A percentile compares a stretch with the other conserved stretches of the same genome.
Conservation (phyloP, 2,113 vertebrate genomes). For the Albula glossodonta region DNA sequence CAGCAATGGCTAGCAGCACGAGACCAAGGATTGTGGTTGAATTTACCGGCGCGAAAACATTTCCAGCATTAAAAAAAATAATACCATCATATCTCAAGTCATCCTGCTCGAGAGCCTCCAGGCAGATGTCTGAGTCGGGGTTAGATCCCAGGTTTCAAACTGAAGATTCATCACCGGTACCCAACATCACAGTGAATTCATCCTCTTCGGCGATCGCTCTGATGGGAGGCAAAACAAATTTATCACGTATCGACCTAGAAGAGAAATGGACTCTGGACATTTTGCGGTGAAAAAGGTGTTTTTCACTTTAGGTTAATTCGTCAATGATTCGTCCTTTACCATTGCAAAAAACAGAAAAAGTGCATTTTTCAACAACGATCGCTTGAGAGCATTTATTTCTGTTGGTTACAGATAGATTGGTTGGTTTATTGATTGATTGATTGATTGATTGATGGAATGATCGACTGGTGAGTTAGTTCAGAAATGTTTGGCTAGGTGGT, state of each 20-base stretch:
- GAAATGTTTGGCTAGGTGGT: no score
- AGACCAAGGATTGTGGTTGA: slow-evolving; percentile 54
- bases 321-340: neutral
- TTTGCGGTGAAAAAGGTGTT: slow-evolving; percentile 1
- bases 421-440: no score
- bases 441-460: no score
- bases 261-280: neutral
- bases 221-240: slow-evolving; percentile 39
- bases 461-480: no score
- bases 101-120: slow-evolving; percentile 42
- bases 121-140: slow-evolving; percentile 44
- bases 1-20: slow-evolving; percentile 54
- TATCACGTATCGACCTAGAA: neutral
- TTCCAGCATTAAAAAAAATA: slow-evolving; percentile 19
- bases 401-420: neutral
- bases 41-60: slow-evolving; percentile 18
- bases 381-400: neutral
- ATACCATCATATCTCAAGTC: slow-evolving; percentile 34
- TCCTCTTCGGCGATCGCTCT: slow-evolving; percentile 12
- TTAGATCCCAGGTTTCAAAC: slow-evolving; percentile 43
- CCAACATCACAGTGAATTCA: slow-evolving; percentile 31
- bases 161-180: slow-evolving; percentile 52
- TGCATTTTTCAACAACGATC: neutral
- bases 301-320: neutral
- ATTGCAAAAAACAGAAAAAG: neutral